Evolutionary conservation across 2,797 vertebrate species (phyloP), one percentile per base, ranked within the genome.

Genomic region (Dendrocincla tyrannina): DNA sequence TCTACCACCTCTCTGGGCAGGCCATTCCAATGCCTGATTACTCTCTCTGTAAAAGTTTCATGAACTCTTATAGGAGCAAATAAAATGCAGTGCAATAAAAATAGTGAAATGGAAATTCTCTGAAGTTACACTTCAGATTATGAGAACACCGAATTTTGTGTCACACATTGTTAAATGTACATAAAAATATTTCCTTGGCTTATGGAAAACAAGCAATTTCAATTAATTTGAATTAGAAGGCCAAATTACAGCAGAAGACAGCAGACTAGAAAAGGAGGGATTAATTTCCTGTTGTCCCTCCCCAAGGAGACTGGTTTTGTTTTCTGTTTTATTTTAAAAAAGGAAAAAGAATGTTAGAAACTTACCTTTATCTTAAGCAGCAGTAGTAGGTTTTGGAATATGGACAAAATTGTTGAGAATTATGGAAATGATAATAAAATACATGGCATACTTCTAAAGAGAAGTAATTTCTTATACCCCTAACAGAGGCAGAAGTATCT

Each of bases 321-420:
- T 81, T 64, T 33, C 23, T 79, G 16, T 68, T 94, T 79, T 64
- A 41, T 92, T 92, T 74, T 87, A 92, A 73, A 32, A 85, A 46
- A 82, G 9, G 19, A 37, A 55, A 87, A 85, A 78, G 13, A 67
- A 85, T 42, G 8, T 50, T 63, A 20, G 30, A 87, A 93, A 44
- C 41, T 89, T 89, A 49, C 74, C 41, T 94, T 91, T 93, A 88
- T 93, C 88, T 95, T 73, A 7, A 73, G 44, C 41, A 93, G 70
- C 86, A 95, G 86, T 4, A 85, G 72, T 28, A 62, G 4, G 5
- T 50, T 93, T 93, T 89, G 62, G 88, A 93, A 70, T 72, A 68
- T 3, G 6, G 67, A 92, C 47, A 92, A 87, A 89, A 82, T 41
- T 60, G 5, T 22, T 85, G 74, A 49, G 42, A 85, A 80, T 56